Base-by-base conservation (phyloP, 2,888 invertebrate species). In the Phyto melanocephala region DNA sequence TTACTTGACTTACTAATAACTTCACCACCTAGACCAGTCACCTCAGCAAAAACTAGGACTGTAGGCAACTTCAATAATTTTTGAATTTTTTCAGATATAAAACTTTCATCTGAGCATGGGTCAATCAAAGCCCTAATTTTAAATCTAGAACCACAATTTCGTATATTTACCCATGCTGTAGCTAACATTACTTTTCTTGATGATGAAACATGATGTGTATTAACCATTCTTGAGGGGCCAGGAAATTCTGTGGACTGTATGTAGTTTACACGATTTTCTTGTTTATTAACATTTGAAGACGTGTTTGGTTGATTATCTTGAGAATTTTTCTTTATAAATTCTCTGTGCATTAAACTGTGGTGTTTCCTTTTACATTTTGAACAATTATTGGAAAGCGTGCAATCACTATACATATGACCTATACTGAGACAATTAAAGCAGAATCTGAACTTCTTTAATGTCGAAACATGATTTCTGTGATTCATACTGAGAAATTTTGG, bases 51-150 rank as follows among this genome's bases (percentile, higher is more conserved):
- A 3, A 28, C 17, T 1, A 47, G 35, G 13, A 1, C 10, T 20
- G 65, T 50, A 33, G 35, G 50, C 22, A 50, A 22, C 11, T 13
- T 45, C 7, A 62, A 5, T 7, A 45, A 7, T 17, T 24, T 62
- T 10, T 8, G 15, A 24, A 45, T 28, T 45, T 45, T 62, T 10
- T 62, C 45, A 0, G 62, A 42, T 2, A 45, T 17, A 15, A 62
- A 42, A 15, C 24, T 62, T 4, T 62, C 62, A 28, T 65, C 63
- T 1, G 63, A 65, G 15, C 47, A 65, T 11, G 63, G 47, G n/a
- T n/a, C n/a, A n/a, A n/a, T 45, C 7, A 63, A 22, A 1, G 45
- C 62, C 17, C 45, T 10, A n/a, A 17, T 17, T 8, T 63, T 45
- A 11, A 11, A 63, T 28, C 10, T 17, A 15, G 28, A 4, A 1